phyloP scores from a whole-genome alignment of 53 echinoderm and acorn worm species.

The Paracentrotus lividus region DNA sequence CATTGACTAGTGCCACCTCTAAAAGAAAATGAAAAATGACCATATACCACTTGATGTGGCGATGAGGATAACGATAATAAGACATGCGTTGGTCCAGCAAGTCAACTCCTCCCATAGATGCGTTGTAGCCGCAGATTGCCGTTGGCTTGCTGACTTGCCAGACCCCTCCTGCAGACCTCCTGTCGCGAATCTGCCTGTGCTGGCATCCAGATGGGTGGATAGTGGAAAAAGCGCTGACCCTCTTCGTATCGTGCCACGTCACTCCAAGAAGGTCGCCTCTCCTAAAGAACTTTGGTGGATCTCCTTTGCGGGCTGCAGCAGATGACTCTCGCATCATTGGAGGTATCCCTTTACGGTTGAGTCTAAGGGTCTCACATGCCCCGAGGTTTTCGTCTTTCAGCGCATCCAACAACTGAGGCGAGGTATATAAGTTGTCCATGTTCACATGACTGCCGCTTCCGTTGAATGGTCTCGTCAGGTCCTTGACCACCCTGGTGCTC shows the following conservation, averaged over 20 bases:
- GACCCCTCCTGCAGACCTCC: neutral
- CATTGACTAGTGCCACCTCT: conserved; percentile 61
- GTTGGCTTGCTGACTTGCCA: conserved; percentile 38
- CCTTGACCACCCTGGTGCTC: neutral
- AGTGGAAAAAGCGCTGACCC: conserved; percentile 32
- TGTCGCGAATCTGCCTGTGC: conserved; percentile 47
- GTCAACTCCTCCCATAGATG: conserved; percentile 47
- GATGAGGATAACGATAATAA: conserved; percentile 39
- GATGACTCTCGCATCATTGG: neutral
- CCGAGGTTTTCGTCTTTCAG: neutral
- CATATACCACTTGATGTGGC: conserved; percentile 30
- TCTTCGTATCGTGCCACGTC: conserved; percentile 59
- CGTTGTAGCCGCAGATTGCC: conserved; percentile 44
- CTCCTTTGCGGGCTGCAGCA: neutral
- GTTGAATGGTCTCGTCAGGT: neutral
- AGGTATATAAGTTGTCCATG: conserved; percentile 60
- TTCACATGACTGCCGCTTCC: neutral
- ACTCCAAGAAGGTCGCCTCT: conserved; percentile 46
- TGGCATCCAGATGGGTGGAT: neutral
- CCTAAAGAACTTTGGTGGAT: too few species aligned
- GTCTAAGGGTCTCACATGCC: neutral
- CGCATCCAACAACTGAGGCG: neutral
- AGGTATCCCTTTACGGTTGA: neutral
- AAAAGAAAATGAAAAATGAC: conserved; percentile 33
- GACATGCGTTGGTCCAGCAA: conserved; percentile 35